Base-by-base conservation (phyloP, 2,113 vertebrate species). In the Prionailurus viverrinus region DNA sequence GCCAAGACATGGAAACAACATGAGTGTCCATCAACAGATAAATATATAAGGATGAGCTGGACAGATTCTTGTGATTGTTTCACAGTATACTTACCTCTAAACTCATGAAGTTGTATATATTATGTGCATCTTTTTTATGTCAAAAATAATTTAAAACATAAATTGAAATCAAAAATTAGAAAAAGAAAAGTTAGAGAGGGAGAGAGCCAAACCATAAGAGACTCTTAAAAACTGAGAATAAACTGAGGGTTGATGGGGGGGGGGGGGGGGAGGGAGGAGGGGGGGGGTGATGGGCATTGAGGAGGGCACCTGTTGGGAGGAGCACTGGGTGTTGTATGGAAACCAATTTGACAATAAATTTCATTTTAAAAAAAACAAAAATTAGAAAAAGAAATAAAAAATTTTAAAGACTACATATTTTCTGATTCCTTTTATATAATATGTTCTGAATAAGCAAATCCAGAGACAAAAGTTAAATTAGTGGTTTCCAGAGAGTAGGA, bases 181-280 rank as follows among this genome's bases (percentile, higher is more conserved):
- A 61, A 61, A 61, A 61, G 39, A 74, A 74, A 74, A 45, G 45
- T 45, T 45, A 45, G 45, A 45, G 45, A 45, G 45, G 45, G 45
- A 45, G 45, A 45, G 45, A 45, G 45, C 45, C 45, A 45, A 45
- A 45, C 45, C 7, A 45, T 45, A 45, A 8, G 45, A 45, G 45
- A 45, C 45, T 45, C 45, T 45, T 45, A 45, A 45, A 45, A 45
- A 45, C 45, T 45, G 45, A 45, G 45, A 45, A 45, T 45, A 45
- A 45, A 45, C 41, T 45, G 41, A 45, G 41, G 41, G 41, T 45
- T 45, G 41, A 45, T 8, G 41, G 41, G 41, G 41, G 41, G 41
- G 7, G 41, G 41, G 7, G 41, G 41, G 0, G 7, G 41, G 1
- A 7, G 7, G 41, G 41, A 1, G 41, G 41, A 6, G 41, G 6